phyloP scores from a whole-genome alignment of 2,113 vertebrate genomes.

The Bombycilla garrulus region DNA sequence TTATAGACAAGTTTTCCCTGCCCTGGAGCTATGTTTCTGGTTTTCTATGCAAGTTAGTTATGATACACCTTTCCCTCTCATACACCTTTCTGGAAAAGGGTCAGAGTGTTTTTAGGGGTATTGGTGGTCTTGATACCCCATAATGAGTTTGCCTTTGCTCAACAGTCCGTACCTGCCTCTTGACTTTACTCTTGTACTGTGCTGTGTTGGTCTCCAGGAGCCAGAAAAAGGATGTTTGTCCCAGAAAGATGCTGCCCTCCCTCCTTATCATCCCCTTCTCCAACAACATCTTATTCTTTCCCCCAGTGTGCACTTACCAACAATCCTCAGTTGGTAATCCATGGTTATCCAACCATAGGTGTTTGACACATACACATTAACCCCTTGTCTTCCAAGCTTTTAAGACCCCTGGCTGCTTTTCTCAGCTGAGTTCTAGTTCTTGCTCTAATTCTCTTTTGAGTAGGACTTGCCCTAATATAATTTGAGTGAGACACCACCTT shows the following conservation, averaged over 20 bases:
- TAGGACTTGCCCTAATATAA: neutral
- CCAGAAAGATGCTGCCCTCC: neutral
- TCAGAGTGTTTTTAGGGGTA: neutral
- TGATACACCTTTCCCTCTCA: neutral
- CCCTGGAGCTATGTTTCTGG: accelerated
- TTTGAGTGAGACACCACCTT: neutral
- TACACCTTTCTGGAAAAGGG: neutral
- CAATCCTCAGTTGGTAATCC: neutral
- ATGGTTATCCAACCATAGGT: neutral
- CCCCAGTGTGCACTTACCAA: accelerated
- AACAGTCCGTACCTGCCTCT: neutral
- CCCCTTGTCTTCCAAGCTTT: neutral
- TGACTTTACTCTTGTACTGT: neutral
- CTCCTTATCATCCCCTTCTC: neutral
- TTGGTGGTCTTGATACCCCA: no score
- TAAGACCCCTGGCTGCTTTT: neutral
- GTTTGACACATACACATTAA: neutral
- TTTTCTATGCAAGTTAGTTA: neutral
- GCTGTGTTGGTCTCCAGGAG: neutral
- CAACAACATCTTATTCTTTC: neutral
- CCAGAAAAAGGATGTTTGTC: neutral
- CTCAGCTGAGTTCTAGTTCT: neutral
- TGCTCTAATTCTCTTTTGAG: neutral
- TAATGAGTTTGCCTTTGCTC: neutral
- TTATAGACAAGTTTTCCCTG: neutral